Evolutionary conservation across 2,888 invertebrate genomes (phyloP).

Genomic region (Allygus modestus): DNA sequence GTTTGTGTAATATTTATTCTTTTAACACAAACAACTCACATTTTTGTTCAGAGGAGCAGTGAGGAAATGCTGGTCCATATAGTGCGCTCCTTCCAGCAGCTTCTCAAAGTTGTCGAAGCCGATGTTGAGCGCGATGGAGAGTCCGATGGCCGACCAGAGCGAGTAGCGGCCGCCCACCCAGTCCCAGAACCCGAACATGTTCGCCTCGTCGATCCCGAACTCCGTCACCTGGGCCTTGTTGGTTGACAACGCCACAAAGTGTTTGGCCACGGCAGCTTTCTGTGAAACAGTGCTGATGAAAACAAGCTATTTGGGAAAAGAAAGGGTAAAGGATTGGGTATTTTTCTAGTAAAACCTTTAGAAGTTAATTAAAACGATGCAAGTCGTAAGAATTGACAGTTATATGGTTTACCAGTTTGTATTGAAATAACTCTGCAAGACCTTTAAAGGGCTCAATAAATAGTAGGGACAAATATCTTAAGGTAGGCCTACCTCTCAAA

Average conservation of each 20-base stretch:
- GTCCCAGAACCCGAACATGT: conserved; percentile 99
- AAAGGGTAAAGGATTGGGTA: too few relatives aligned
- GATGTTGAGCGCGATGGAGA: conserved; percentile 95
- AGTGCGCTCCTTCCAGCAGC: conserved; percentile 93
- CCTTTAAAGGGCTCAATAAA: too few relatives aligned
- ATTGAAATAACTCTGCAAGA: too few relatives aligned
- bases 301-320: too few relatives aligned
- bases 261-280: conserved; percentile 92
- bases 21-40: conserved; percentile 78
- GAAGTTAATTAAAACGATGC: too few relatives aligned
- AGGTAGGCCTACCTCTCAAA: too few relatives aligned
- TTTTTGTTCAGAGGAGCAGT: conserved; percentile 93
- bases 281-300: conserved; percentile 77
- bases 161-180: conserved; percentile 99
- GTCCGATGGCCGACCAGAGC: conserved; percentile 99
- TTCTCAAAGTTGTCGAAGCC: conserved; percentile 97
- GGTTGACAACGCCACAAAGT: conserved; percentile 99
- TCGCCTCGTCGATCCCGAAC: conserved; percentile 97
- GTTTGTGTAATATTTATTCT: too few relatives aligned
- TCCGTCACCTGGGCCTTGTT: conserved; percentile 96
- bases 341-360: too few relatives aligned
- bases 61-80: conserved; percentile 95
- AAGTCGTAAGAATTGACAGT: too few relatives aligned
- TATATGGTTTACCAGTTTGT: too few relatives aligned
- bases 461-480: too few relatives aligned